Evolutionary conservation across 2,797 vertebrate genomes (phyloP).

Genomic region (Gambelia wislizenii): DNA sequence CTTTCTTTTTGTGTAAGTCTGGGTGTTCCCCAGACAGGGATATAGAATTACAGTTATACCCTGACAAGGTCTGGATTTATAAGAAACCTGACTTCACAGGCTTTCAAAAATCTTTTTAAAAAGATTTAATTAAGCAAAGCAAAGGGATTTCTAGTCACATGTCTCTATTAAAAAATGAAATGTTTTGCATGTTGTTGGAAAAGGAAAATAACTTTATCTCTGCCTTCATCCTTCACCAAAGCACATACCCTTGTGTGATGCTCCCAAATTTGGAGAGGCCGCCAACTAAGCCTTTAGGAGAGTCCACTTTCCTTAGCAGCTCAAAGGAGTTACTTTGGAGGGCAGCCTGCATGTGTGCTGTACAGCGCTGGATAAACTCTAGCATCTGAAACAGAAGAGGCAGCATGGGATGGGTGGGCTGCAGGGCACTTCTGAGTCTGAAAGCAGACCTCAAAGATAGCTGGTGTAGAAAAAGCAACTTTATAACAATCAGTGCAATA

Average conservation of each 20-base stretch:
- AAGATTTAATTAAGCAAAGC: no score
- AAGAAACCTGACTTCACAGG: neutral
- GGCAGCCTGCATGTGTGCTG: conserved; percentile 81
- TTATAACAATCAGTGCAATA: neutral
- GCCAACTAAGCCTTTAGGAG: conserved; percentile 75
- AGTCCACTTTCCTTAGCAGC: conserved; percentile 69
- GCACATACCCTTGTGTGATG: conserved; percentile 79
- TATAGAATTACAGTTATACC: no score
- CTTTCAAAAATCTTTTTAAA: no score
- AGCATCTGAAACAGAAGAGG: conserved; percentile 78
- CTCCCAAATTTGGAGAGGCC: conserved; percentile 76
- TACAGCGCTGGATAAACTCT: conserved; percentile 84
- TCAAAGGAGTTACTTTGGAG: conserved; percentile 72
- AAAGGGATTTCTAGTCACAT: no score
- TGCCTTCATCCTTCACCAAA: neutral
- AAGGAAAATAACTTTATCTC: neutral
- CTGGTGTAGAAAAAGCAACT: no score
- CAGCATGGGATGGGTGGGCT: neutral
- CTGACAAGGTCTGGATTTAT: no score
- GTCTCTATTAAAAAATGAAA: no score
- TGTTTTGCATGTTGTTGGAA: no score
- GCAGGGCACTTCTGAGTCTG: neutral
- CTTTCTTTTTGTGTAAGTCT: no score
- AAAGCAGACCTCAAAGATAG: neutral
- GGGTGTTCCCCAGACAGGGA: no score